Evolutionary conservation across 1,140 invertebrate genomes (phyloP), one percentile per base, ranked within the genome.

Genomic region (Augochlora pura): DNA sequence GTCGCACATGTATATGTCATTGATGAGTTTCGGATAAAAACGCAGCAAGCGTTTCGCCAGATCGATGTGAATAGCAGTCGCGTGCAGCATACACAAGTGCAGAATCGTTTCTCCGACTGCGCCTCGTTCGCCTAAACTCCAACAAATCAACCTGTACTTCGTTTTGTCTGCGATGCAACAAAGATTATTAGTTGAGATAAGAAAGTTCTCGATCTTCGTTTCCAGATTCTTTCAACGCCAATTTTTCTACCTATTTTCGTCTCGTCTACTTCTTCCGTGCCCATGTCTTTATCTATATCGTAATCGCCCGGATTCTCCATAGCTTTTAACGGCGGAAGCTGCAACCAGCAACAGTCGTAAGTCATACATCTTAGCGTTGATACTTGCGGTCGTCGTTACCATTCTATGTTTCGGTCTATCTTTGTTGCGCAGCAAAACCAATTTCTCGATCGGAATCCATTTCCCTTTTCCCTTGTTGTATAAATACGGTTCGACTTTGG

Each of bases 71-170:
- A 99, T 93, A 0, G 98, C 96, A 0, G 98, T 97, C 0, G 98
- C 97, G 84, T 98, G 97, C 6, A 99, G 91, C 65, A 99, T 94
- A 91, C 99, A 99, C 9, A 99, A 93, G 93, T 99, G 98, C 7
- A 99, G 93, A 75, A 98, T 96, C 0, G 97, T 98, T 93, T 99
- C 99, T 0, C 99, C 98, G 1, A 99, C 98, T 4, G 98, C 97
- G 0, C 99, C 99, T 80, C 98, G 94, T 90, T 99, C 95, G 91
- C 97, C 96, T 27, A 99, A 89, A 91, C 97, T 96, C 98, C 98
- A 99, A 90, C 98, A 99, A 21, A 98, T 95, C 81, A 97, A 96
- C 77, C 97, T 95, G 90, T 97, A 98, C 75, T 95, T 95, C 57
- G 83, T 92, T 78, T 93, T 94, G 91, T 95, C 95, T 95, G 83